Conservation (phyloP, 2,113 vertebrate genomes). For the pig (Sus scrofa) region DNA sequence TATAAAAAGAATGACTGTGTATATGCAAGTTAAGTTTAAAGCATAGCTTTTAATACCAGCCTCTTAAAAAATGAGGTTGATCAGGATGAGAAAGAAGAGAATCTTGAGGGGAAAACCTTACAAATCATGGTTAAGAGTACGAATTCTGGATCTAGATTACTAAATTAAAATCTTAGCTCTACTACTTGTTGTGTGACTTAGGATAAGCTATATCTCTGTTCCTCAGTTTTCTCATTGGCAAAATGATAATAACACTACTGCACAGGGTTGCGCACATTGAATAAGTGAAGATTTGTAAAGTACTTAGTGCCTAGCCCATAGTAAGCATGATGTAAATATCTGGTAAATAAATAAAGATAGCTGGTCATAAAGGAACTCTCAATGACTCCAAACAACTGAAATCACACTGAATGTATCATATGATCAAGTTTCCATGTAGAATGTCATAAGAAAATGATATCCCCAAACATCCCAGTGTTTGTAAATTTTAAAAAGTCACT, state of each 20-base stretch:
- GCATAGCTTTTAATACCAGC: not conserved
- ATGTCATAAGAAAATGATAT: not conserved
- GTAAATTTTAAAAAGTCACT: constrained; percentile 40
- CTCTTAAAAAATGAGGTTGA: constrained; percentile 27
- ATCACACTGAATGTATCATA: not conserved
- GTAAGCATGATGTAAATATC: constrained; percentile 2
- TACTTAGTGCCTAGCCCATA: not conserved
- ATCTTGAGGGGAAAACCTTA: not conserved
- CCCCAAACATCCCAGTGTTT: not conserved
- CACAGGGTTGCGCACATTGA: not conserved
- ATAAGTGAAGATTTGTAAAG: not conserved
- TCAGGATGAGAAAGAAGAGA: not conserved
- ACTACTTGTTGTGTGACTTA: not conserved
- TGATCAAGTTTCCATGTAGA: not conserved
- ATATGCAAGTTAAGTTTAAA: constrained; percentile 44
- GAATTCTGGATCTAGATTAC: not conserved
- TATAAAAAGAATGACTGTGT: constrained; percentile 1
- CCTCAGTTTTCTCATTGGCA: not conserved
- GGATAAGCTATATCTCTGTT: not conserved
- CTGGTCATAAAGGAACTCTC: not conserved
- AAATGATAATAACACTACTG: constrained; percentile 30
- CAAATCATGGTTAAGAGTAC: not conserved
- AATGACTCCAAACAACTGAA: not conserved
- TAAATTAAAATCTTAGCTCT: not conserved
- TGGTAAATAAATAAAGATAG: not conserved